Base-by-base conservation (phyloP, 2,888 invertebrate genomes). In the Lasioglossum lativentre region DNA sequence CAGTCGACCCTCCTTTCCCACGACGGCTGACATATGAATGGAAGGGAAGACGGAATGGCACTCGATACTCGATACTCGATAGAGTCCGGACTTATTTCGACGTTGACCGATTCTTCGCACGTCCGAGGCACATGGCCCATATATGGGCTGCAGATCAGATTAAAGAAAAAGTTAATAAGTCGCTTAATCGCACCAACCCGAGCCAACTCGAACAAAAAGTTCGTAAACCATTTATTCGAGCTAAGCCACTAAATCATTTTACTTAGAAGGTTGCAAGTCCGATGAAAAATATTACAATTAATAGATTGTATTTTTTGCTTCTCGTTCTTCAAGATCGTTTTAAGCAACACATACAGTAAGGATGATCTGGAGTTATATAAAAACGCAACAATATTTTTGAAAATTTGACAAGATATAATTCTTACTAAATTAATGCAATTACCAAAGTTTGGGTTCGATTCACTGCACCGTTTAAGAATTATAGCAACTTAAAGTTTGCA, bases 21-120 rank as follows among this genome's bases (percentile, higher is more conserved):
- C 73, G 82, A 71, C 75, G 80, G 72, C 83, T 86, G 89, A 90
- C 90, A 70, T 81, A 88, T 68, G 86, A 86, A 75, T 80, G 71
- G 68, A 66, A 86, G 81, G 75, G 76, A 81, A 79, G 52, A 85
- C 66, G 75, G 45, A 83, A 82, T 74, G 85, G 72, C 76, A 74
- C 71, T 86, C 42, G 79, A 76, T 84, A 74, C 71, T 86, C 42
- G 79, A 76, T 84, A 82, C 77, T 34, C 68, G 47, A 81, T 78
- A 79, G 81, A 84, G 86, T 76, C 68, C 30, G 63, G 71, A 78
- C 70, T 76, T 63, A 74, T 76, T 40, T 52, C 74, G 66, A 79
- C 86, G 75, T 87, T 84, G 88, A 82, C 75, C 30, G 75, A 89
- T 83, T 27, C 23, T 66, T 38, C 23, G 34, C 66, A 66, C 66